Evolutionary conservation across 92 coral and sea anemone genomes (phyloP), one percentile per base, ranked within the genome.

Genomic region (Siderastrea radians): DNA sequence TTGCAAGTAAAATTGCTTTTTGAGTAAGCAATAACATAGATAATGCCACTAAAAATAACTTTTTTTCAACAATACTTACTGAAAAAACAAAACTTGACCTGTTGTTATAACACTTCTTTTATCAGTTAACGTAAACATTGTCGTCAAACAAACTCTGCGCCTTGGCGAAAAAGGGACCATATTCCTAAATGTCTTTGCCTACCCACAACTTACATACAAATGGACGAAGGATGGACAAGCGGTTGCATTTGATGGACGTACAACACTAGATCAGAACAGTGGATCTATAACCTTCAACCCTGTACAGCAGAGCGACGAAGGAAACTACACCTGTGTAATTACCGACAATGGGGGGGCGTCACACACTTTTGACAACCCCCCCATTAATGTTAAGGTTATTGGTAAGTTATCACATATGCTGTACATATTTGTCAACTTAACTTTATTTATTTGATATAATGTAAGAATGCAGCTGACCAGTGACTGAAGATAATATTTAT

Each of bases 151-250:
- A 57, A 50, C 5, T 8, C 54, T 93, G 3, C 72, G 60, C 4
- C 46, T 51, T 43, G 94, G 86, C 11, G 2, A 60, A n/a, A 16
- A 0, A 19, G 94, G 55, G 10, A 54, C 17, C 16, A 65, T 93
- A 6, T 53, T 0, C 6, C 62, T 93, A 2, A 78, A 51, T 45
- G 81, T 84, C 4, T 50, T 58, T 13, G 83, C 89, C 1, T 90
- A 81, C 64, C 96, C 96, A 52, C 26, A 2, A 61, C 79, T 73
- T 1, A 49, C 19, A 4, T 86, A 86, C 55, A 13, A 8, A 3
- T 93, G 96, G 96, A 54, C 9, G 5, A 93, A 93, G 75, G 94
- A 82, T 46, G 81, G 68, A 61, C 63, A 64, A 65, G 4, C 38
- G 66, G 15, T 83, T 13, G 54, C 63, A 3, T 84, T 84, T 66